A percentile compares a stretch with the other conserved stretches of the same genome.
Conservation (phyloP, 2,888 invertebrate species). For the Teleiodes luculella region DNA sequence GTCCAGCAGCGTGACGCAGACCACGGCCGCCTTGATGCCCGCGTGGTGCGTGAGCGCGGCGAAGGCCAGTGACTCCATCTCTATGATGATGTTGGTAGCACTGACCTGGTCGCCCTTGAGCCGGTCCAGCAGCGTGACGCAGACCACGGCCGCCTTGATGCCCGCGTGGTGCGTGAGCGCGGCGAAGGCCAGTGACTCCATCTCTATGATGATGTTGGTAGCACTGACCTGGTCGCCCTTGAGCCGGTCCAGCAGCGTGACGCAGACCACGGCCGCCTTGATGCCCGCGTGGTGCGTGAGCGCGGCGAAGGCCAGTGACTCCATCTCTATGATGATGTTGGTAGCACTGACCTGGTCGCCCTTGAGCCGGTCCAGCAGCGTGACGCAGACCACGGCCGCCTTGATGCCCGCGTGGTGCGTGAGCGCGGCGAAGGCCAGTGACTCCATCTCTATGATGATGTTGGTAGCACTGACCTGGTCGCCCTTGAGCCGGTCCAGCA, state of each 20-base stretch:
- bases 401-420: slow-evolving; percentile 95
- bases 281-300: slow-evolving; percentile 96
- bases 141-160: slow-evolving; percentile 94
- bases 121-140: slow-evolving; percentile 94
- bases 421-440: slow-evolving; percentile 93
- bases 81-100: not conserved
- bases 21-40: slow-evolving; percentile 94
- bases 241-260: slow-evolving; percentile 93
- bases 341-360: slow-evolving; percentile 89
- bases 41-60: slow-evolving; percentile 96
- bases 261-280: slow-evolving; percentile 95
- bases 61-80: slow-evolving; percentile 93
- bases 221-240: slow-evolving; percentile 92
- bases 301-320: slow-evolving; percentile 94
- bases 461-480: slow-evolving; percentile 85
- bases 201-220: too few species aligned
- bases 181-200: slow-evolving; percentile 93
- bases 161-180: slow-evolving; percentile 96
- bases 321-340: too few species aligned
- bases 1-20: slow-evolving; percentile 95
- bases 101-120: slow-evolving; percentile 95
- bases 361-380: slow-evolving; percentile 93
- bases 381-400: slow-evolving; percentile 96
- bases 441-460: too few species aligned
- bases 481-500: slow-evolving; percentile 94